A percentile compares a stretch with the other conserved stretches of the same genome.
Evolutionary conservation across 2,797 vertebrate genomes (phyloP).

Genomic region (Characodon lateralis): DNA sequence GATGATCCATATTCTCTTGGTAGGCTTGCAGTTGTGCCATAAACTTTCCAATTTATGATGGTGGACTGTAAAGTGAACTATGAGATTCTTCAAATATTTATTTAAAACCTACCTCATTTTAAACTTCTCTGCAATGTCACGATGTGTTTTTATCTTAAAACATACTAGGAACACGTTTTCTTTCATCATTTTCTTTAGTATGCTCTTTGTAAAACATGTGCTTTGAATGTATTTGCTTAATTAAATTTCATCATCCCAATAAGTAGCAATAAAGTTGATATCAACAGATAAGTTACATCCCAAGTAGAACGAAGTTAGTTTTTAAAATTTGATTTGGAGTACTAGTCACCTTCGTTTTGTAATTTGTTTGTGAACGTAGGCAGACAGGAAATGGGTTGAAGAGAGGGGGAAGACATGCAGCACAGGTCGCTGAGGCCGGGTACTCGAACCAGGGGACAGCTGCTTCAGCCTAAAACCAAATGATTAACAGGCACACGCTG

Average conservation of each 20-base stretch:
- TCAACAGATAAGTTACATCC: neutral
- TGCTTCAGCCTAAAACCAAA: slow-evolving; percentile 4
- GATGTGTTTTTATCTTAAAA: neutral
- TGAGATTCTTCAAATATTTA: neutral
- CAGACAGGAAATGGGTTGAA: too few species aligned
- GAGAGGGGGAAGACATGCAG: too few species aligned
- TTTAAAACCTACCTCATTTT: neutral
- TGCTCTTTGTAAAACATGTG: neutral
- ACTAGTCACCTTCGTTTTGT: too few species aligned
- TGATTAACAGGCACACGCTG: neutral
- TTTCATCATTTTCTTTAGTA: neutral
- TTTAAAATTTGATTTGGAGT: too few species aligned
- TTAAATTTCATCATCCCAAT: neutral
- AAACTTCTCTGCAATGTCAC: neutral
- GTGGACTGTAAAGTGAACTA: neutral
- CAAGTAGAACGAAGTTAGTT: neutral
- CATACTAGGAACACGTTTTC: neutral
- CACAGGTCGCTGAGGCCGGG: too few species aligned
- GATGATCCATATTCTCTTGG: neutral
- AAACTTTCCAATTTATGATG: neutral
- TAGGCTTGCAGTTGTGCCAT: neutral
- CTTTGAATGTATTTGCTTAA: neutral
- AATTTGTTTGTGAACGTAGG: too few species aligned
- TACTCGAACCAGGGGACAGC: neutral
- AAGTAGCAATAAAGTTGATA: neutral